Evolutionary conservation across 2,113 vertebrate genomes (phyloP), one percentile per base, ranked within the genome.

Genomic region (Psettodes erumei): DNA sequence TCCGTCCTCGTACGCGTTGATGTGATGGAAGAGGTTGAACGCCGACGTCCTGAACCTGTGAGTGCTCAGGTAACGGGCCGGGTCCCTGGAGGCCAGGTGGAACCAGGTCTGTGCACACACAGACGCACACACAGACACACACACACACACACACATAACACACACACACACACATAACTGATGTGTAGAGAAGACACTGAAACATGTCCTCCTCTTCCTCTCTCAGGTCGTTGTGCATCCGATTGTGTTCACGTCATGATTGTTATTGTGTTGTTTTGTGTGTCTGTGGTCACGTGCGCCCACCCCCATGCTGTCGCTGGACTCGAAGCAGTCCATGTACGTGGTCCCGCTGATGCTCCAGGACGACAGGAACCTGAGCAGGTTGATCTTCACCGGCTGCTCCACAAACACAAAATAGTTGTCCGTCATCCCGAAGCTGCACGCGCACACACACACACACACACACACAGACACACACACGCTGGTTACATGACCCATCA

Each of bases 251-350:
- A n/a, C n/a, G n/a, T n/a, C n/a, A n/a, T n/a, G n/a, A n/a, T n/a
- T n/a, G n/a, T n/a, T n/a, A n/a, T n/a, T n/a, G n/a, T n/a, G n/a
- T n/a, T n/a, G n/a, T n/a, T n/a, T n/a, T n/a, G n/a, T n/a, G n/a
- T n/a, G n/a, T n/a, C n/a, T n/a, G n/a, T n/a, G n/a, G n/a, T n/a
- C n/a, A n/a, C n/a, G n/a, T n/a, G n/a, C n/a, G 33, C 86, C 19
- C 89, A 98, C 98, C 84, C 98, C 98, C 95, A 98, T 96, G 58
- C 88, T 96, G 76, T 98, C 96, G 0, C 97, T 96, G 64, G 96
- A 95, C 79, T 99, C 97, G 0, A 99, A 99, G 87, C 97, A 99
- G 90, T 99, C 98, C 96, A 99, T 98, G 92, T 99, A 99, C 60
- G 97, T 96, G 75, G 97, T 91, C 87, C 96, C 97, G 92, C 96